Evolutionary conservation across 2,797 vertebrate species (phyloP).

Genomic region (Schizopygopsis malacanthus): DNA sequence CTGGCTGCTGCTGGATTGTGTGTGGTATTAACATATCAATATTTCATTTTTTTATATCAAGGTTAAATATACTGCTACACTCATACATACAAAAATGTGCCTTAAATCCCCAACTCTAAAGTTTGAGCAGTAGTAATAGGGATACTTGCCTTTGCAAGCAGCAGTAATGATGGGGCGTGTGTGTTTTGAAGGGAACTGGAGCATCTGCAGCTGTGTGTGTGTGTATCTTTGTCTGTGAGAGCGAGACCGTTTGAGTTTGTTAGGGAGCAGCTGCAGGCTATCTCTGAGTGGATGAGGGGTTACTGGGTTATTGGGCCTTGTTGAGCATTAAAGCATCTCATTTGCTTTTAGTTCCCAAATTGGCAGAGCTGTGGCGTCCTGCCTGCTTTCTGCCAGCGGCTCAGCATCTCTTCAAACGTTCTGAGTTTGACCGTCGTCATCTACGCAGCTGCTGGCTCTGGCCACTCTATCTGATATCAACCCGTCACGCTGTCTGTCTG

Average conservation of each 20-base stretch:
- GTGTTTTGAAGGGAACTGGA: slow-evolving; percentile 58
- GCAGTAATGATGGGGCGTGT: slow-evolving; percentile 34
- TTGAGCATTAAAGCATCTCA: slow-evolving; percentile 68
- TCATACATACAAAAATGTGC: background rate
- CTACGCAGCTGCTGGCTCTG: slow-evolving; percentile 66
- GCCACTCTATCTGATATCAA: background rate
- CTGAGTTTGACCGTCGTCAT: slow-evolving; percentile 49
- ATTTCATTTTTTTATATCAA: background rate
- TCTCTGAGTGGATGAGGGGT: slow-evolving; percentile 63
- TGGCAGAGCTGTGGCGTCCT: slow-evolving; percentile 68
- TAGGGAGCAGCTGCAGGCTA: slow-evolving; percentile 74
- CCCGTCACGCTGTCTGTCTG: background rate
- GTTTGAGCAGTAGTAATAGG: background rate
- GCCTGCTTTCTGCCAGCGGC: slow-evolving; percentile 65
- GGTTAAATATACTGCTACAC: background rate
- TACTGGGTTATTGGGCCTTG: slow-evolving; percentile 62
- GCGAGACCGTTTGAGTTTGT: slow-evolving; percentile 64
- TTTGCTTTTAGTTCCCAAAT: slow-evolving; percentile 69
- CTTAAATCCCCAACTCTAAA: background rate
- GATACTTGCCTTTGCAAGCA: slow-evolving; percentile 26
- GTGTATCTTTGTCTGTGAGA: slow-evolving; percentile 15
- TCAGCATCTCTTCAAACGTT: slow-evolving; percentile 63
- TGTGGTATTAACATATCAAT: background rate
- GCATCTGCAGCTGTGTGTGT: slow-evolving; percentile 68
- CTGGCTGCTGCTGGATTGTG: background rate